phyloP scores from a whole-genome alignment of 2,797 vertebrate species.

The Pogonophryne albipinna region DNA sequence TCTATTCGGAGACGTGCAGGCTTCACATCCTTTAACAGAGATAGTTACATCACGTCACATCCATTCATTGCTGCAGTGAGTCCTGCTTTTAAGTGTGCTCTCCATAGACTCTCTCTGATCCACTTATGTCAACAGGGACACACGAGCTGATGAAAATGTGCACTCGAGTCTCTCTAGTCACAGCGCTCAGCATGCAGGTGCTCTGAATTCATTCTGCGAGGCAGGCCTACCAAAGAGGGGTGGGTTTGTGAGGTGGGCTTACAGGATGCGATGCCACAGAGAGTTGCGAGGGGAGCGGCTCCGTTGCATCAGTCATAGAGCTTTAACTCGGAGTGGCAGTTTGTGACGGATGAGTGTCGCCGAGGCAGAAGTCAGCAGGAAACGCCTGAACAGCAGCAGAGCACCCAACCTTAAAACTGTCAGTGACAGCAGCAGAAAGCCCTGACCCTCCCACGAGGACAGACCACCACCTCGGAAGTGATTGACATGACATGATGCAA shows the following conservation, averaged over 20 bases:
- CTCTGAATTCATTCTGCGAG: conserved; percentile 15
- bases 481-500: neutral
- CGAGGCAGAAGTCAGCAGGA: conserved; percentile 45
- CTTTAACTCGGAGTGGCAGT: conserved; percentile 54
- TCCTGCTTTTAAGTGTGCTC: conserved; percentile 11
- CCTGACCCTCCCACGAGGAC: conserved; percentile 7
- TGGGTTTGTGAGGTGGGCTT: conserved; percentile 43
- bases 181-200: conserved; percentile 3
- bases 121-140: conserved; percentile 33
- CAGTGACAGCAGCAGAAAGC: conserved; percentile 19
- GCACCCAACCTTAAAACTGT: conserved; percentile 50
- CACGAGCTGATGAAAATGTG: conserved; percentile 18
- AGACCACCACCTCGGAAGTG: conserved; percentile 17
- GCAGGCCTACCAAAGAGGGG: conserved; percentile 33
- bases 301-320: conserved; percentile 43
- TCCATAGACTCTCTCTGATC: conserved; percentile 12
- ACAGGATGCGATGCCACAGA: conserved; percentile 12
- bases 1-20: neutral
- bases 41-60: neutral
- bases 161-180: conserved; percentile 24
- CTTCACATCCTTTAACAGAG: neutral
- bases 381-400: conserved; percentile 35
- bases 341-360: conserved; percentile 46
- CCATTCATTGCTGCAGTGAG: neutral
- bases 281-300: conserved; percentile 10